Evolutionary conservation across 2,888 invertebrate genomes (phyloP), one percentile per base, ranked within the genome.

Genomic region (Cepaea hortensis): DNA sequence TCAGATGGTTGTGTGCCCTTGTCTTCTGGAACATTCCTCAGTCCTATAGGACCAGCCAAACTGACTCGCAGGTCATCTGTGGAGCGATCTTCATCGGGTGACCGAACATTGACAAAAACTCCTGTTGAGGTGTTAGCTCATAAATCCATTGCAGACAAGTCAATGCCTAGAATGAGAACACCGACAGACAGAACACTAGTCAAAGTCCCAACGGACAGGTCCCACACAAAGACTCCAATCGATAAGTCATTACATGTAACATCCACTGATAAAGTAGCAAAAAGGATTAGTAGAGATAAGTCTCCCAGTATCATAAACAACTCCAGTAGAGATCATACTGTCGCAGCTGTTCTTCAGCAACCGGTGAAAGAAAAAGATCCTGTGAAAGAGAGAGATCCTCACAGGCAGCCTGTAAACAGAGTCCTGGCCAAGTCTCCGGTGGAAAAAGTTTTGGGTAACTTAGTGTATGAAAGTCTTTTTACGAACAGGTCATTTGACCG

Each of bases 11-110:
- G 55, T 46, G 15, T 50, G 7, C 68, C 70, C 13, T 70, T 70
- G 23, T n/a, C 75, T 20, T 65, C 72, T 35, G 86, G 77, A 9
- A 86, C 82, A 65, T 87, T 87, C 70, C 84, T 87, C 50, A 87
- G 87, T 80, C 87, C 87, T 18, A 65, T 84, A 3, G 87, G 87
- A 23, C 87, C 87, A 18, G 87, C 87, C 23, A 87, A 48, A 76
- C 50, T 84, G 7, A 72, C 80, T 3, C 61, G 87, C 23, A 84
- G 87, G 35, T 84, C 80, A 75, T 87, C 87, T 68, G 81, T 87
- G 5, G 87, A 87, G 48, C 20, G 84, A 61, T 80, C 84, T 5
- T 48, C 72, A 48, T 73, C 79, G 3, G 81, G 72, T n/a, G 87
- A 87, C 35, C 77, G 81, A 18, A 79, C 20, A 15, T 7, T 61